phyloP scores from a whole-genome alignment of 2,888 invertebrate genomes.

The Cerceris rybyensis region DNA sequence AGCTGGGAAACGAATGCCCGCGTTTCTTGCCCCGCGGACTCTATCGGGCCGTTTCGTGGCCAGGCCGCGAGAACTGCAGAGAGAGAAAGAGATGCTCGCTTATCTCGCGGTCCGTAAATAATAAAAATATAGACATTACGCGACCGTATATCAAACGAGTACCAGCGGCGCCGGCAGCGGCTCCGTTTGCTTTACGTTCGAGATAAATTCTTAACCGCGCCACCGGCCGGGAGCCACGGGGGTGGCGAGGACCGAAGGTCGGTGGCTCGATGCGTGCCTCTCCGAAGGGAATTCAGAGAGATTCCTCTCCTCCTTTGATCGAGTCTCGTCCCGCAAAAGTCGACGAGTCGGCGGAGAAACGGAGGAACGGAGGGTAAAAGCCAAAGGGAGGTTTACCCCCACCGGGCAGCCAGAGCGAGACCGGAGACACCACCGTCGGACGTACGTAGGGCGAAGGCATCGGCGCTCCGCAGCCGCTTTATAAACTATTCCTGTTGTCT shows the following conservation, averaged over 20 bases:
- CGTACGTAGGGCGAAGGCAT: constrained; percentile 61
- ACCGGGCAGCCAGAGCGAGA: constrained; percentile 34
- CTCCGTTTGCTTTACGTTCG: constrained; percentile 75
- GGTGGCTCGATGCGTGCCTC: not conserved
- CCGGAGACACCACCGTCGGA: constrained; percentile 47
- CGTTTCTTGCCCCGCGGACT: constrained; percentile 75
- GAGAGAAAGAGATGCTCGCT: constrained; percentile 69
- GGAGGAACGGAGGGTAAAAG: not conserved
- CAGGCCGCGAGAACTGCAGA: constrained; percentile 26
- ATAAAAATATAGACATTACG: constrained; percentile 81
- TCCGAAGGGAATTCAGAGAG: not conserved
- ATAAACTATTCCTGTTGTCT: constrained; percentile 82
- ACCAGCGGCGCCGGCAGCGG: constrained; percentile 24
- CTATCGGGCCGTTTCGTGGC: constrained; percentile 72
- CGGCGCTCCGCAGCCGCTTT: constrained; percentile 72
- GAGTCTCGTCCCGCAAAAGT: not conserved
- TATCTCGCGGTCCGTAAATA: constrained; percentile 81
- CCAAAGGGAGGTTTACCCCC: not conserved
- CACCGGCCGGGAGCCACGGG: not conserved
- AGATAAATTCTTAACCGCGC: constrained; percentile 70
- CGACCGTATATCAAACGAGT: constrained; percentile 75
- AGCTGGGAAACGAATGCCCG: constrained; percentile 72
- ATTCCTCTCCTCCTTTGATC: not conserved
- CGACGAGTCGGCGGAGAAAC: not conserved
- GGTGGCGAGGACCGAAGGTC: no score